A percentile compares a stretch with the other conserved stretches of the same genome.
Evolutionary conservation across 2,888 invertebrate species (phyloP).

Genomic region (Latrodectus hesperus): DNA sequence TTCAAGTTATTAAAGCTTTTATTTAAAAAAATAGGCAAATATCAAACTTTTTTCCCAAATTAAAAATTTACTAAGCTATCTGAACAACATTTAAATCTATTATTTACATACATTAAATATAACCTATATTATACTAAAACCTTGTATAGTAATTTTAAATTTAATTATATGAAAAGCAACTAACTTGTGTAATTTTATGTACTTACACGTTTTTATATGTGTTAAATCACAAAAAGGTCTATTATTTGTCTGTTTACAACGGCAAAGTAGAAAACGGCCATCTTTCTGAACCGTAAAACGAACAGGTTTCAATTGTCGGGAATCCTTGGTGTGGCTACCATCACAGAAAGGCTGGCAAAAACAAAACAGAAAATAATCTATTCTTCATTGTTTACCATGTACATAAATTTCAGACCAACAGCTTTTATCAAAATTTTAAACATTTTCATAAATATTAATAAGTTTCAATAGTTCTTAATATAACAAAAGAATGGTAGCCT

Average conservation of each 20-base stretch:
- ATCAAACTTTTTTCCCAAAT: no score
- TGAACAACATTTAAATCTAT: no score
- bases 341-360: conserved; percentile 74
- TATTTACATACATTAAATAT: no score
- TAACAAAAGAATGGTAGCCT: no score
- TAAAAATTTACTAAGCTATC: neutral
- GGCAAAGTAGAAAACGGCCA: conserved; percentile 59
- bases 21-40: neutral
- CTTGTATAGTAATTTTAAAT: no score
- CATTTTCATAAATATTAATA: no score
- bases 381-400: no score
- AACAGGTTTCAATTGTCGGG: conserved; percentile 58
- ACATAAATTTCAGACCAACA: no score
- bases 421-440: no score
- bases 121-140: no score
- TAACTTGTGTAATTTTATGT: neutral
- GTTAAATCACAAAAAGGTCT: conserved; percentile 69
- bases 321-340: conserved; percentile 71
- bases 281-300: conserved; percentile 53
- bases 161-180: no score
- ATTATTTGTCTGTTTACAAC: conserved; percentile 70
- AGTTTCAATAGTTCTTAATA: no score
- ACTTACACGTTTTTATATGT: conserved; percentile 70
- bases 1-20: neutral
- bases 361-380: neutral